Evolutionary conservation across 2,797 vertebrate genomes (phyloP).

Genomic region (Natrix natrix): DNA sequence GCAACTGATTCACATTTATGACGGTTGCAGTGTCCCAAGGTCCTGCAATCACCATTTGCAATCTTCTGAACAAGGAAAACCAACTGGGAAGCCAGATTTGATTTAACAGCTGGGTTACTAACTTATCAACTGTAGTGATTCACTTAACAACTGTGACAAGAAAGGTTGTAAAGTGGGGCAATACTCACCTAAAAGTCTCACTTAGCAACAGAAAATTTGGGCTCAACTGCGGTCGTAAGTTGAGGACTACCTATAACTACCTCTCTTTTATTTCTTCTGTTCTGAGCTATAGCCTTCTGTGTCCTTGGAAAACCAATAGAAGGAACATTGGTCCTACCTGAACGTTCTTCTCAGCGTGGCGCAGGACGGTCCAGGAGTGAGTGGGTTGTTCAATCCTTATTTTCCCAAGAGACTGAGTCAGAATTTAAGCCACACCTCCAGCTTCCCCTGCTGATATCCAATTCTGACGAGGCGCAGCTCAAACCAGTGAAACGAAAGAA

Average conservation of each 20-base stretch:
- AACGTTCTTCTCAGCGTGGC: too few species aligned
- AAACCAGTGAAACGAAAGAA: too few species aligned
- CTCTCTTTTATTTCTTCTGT: slow-evolving; percentile 4
- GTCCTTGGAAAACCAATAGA: neutral
- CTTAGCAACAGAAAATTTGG: neutral
- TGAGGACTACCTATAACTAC: neutral
- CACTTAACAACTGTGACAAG: neutral
- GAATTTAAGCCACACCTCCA: too few species aligned
- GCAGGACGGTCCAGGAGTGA: too few species aligned
- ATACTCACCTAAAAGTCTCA: neutral
- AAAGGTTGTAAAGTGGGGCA: neutral
- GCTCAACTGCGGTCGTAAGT: neutral
- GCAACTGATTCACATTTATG: neutral
- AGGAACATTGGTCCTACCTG: too few species aligned
- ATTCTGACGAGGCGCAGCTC: too few species aligned
- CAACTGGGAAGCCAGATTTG: neutral
- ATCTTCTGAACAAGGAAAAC: neutral
- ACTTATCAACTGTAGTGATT: neutral
- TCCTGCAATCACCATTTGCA: fast-evolving
- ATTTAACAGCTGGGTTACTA: neutral
- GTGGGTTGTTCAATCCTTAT: too few species aligned
- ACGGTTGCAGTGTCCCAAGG: neutral
- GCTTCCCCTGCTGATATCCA: too few species aligned
- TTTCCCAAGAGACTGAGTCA: too few species aligned
- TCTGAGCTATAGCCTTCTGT: slow-evolving; percentile 20